Base-by-base conservation (phyloP, 1,140 invertebrate species). In the Gonatopus flavifemur region DNA sequence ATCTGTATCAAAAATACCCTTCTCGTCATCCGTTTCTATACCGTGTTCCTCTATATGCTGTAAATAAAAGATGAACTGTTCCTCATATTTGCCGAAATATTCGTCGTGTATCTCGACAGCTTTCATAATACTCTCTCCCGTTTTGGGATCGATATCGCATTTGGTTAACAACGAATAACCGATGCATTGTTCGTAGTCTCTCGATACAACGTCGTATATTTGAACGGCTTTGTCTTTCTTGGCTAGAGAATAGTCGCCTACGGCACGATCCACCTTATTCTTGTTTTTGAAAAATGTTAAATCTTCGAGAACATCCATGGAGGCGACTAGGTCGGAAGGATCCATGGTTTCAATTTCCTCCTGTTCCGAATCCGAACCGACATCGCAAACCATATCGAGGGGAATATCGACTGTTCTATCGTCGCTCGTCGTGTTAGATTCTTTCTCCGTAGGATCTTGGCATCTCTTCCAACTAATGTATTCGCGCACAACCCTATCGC, bases 301-400 rank as follows among this genome's bases (percentile, higher is more conserved):
- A 15, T 61, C 35, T 9, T 66, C 47, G 1, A 67, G 31, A 42
- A 66, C 49, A 4, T 50, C 54, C 9, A 25, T 39, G 5, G 22
- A 25, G 9, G 32, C 28, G 30, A 62, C 3, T 15, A 44, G 21
- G 1, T 57, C 47, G 2, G 58, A 57, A 10, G 58, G 33, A 0
- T 28, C 4, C 1, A 30, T 48, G 16, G 37, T 38, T 0, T 55
- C 41, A 5, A 51, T 41, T 2, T 41, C 40, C 3, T 71, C 64
- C 0, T 40, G 15, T 4, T 70, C 72, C 1, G 68, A 55, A 7
- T 66, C 72, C 0, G 70, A 74, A 5, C 74, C 72, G 22, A 67
- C 63, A 0, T 39, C 42, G n/a, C 76, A 79, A 3, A 21, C 53
- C 74, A 79, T 76, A 10, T 77, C 72, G 10, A 79, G 43, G 0